Percentiles rank a stretch among this genome's conserved stretches.
Conservation (phyloP, 53 echinoderm and acorn worm genomes). For the Echinarachnius parma region DNA sequence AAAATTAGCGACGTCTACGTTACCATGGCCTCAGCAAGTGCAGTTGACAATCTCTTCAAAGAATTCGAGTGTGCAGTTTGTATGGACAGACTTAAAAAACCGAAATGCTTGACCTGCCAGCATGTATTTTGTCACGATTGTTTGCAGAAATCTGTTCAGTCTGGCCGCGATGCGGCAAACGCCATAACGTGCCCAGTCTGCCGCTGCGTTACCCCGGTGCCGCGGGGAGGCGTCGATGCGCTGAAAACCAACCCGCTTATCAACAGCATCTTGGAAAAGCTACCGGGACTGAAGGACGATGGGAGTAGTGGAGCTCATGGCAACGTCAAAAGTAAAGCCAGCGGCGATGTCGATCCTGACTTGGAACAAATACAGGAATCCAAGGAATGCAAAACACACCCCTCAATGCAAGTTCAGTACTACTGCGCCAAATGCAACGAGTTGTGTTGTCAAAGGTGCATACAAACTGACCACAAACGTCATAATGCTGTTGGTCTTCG, state of each 20-base stretch:
- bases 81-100: constrained; percentile 24
- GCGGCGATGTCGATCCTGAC: too few relatives aligned
- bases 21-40: too few relatives aligned
- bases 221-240: constrained; percentile 31
- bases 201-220: constrained; percentile 33
- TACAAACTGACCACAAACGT: not conserved
- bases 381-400: constrained; percentile 9
- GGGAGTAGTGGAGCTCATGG: too few relatives aligned
- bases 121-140: constrained; percentile 21
- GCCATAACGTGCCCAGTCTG: constrained; percentile 49
- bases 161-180: constrained; percentile 16
- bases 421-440: constrained; percentile 8
- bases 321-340: too few relatives aligned
- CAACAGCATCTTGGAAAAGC: constrained; percentile 46
- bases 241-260: constrained; percentile 51
- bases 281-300: too few relatives aligned
- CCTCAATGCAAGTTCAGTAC: not conserved
- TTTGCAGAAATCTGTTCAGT: constrained; percentile 12
- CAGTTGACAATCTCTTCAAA: constrained; percentile 3
- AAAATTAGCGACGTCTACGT: too few relatives aligned
- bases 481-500: not conserved
- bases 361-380: not conserved
- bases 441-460: constrained; percentile 2
- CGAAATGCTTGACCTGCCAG: constrained; percentile 21
- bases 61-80: constrained; percentile 27